Evolutionary conservation across 2,113 vertebrate genomes (phyloP).

Genomic region (Clupea harengus): DNA sequence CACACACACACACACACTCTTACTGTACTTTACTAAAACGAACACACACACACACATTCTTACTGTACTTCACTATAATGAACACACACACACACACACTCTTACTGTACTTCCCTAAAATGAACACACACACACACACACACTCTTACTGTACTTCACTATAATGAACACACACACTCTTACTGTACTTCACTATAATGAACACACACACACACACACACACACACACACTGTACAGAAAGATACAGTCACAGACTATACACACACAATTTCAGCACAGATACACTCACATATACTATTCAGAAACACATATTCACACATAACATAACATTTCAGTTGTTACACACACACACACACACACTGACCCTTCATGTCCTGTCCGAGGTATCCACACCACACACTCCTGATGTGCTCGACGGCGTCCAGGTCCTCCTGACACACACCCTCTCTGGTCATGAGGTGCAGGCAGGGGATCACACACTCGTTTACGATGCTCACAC

Average conservation of each 20-base stretch:
- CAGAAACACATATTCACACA: too few species aligned
- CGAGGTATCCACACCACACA: constrained; percentile 92
- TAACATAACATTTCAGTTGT: too few species aligned
- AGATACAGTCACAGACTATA: background rate
- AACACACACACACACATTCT: too few species aligned
- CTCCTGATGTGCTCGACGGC: constrained; percentile 86
- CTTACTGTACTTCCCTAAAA: too few species aligned
- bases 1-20: too few species aligned
- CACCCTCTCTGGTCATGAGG: constrained; percentile 78
- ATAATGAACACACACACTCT: too few species aligned
- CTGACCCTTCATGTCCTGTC: constrained; percentile 89
- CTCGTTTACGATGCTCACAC: constrained; percentile 84
- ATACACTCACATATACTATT: background rate
- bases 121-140: too few species aligned
- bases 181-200: too few species aligned
- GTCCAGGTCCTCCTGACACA: constrained; percentile 83
- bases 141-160: too few species aligned
- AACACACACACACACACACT: too few species aligned
- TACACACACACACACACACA: background rate
- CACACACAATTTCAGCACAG: background rate
- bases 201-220: background rate
- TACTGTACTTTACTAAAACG: too few species aligned
- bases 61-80: too few species aligned
- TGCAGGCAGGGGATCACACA: constrained; percentile 93
- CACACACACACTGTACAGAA: background rate